Base-by-base conservation (phyloP, 2,888 invertebrate species). In the Brachypterus glaber region DNA sequence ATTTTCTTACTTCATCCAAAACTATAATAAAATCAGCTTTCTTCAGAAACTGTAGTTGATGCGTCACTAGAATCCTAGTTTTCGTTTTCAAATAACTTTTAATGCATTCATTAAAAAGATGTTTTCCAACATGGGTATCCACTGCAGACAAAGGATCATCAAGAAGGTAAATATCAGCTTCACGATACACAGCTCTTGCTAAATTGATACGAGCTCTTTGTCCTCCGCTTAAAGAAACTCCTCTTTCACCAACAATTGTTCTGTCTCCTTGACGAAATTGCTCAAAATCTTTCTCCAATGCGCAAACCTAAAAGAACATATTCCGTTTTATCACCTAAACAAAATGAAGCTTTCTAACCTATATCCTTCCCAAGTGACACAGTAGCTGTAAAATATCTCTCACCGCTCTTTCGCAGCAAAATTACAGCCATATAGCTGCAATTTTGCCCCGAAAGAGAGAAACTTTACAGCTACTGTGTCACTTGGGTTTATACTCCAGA, bases 61-160 rank as follows among this genome's bases (percentile, higher is more conserved):
- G 87, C 0, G 88, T 88, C 44, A 85, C 82, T 4, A 88, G 72
- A 36, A 88, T 72, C 24, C 80, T 68, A 1, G 82, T 80, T 53
- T 76, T 76, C 1, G 73, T 67, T 30, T 69, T 68, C 45, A 87
- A 65, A 50, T 72, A 73, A 0, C 70, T 73, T 44, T 70, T 72
- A 43, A 86, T 79, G 53, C 84, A 87, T 55, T 81, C 74, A 33
- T 84, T 77, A 57, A 83, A 86, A 27, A 88, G 64, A 54, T 79
- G 79, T 33, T 78, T 72, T 0, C 82, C 81, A 1, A 87, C 86
- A 43, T 79, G 77, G 0, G 82, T 73, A 55, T 88, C 87, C 3
- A 87, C 86, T 1, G 87, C 86, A 12, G 83, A 82, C 15, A 88
- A 63, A 1, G 87, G 86, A 60, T 88, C 87, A 52, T 88, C 87